These are phyloP conservation scores for Alsophila aescularia DNA, from an alignment of 2,888 invertebrate genomes.

Conservation along the genomic window DNA sequence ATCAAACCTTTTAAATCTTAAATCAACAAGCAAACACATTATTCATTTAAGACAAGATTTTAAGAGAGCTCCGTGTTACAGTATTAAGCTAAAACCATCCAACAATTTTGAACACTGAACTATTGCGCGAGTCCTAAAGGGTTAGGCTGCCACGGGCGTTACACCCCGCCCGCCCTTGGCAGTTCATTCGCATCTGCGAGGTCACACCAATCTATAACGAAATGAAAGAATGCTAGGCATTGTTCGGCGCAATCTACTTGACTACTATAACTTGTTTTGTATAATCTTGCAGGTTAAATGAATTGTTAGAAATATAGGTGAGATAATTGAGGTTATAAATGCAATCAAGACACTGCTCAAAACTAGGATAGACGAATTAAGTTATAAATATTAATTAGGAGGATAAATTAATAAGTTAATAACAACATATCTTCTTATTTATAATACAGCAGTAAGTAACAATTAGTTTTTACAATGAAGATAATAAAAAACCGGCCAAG, in stretches of 20 bases:
- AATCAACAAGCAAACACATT: no score
- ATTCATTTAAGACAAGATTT: no score
- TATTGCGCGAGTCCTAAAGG: slow-evolving; percentile 9
- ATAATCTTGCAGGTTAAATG: neutral
- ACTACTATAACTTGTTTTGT: neutral
- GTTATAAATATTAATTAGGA: no score
- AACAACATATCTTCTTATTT: no score
- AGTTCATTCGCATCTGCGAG: slow-evolving; percentile 27
- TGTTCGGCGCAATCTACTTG: slow-evolving; percentile 4
- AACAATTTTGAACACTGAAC: neutral
- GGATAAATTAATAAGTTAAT: no score
- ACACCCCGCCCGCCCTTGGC: slow-evolving; percentile 31
- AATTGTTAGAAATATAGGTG: neutral
- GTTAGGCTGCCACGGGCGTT: slow-evolving; percentile 18
- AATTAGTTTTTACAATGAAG: no score
- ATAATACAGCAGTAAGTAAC: no score
- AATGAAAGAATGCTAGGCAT: slow-evolving; percentile 6
- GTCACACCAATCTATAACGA: slow-evolving; percentile 19
- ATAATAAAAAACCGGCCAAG: no score
- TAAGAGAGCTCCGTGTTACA: no score
- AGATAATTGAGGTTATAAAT: neutral
- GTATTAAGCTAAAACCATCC: neutral
- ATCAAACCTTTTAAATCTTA: no score
- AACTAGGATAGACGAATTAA: no score
- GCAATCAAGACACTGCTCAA: no score